A percentile compares a stretch with the other conserved stretches of the same genome.
Conservation (phyloP, 1,140 invertebrate species). For the Eriosoma lanigerum region DNA sequence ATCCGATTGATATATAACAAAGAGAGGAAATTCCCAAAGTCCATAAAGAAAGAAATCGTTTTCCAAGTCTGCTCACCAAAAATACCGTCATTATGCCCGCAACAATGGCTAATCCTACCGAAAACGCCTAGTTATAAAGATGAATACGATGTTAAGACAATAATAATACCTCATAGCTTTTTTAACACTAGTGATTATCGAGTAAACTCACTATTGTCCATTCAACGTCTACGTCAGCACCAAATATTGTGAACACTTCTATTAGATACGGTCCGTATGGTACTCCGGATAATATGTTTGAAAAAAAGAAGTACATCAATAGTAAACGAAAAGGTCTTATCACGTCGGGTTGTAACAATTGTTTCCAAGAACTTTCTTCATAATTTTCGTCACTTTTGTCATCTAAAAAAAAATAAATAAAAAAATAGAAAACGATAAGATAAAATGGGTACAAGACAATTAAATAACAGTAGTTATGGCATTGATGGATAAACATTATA, state of each 20-base stretch:
- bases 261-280: neutral
- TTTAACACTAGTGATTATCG: neutral
- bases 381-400: neutral
- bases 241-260: neutral
- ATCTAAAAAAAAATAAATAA: neutral
- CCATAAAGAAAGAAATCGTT: constrained; percentile 24
- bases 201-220: constrained; percentile 29
- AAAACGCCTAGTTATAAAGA: neutral
- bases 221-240: neutral
- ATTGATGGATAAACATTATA: no score
- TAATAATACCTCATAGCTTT: neutral
- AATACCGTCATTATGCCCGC: constrained; percentile 29
- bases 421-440: neutral
- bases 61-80: constrained; percentile 22
- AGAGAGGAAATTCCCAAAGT: constrained; percentile 13
- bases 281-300: constrained; percentile 27
- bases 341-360: constrained; percentile 19
- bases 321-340: constrained; percentile 24
- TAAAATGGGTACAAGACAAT: no score
- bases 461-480: neutral
- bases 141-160: neutral
- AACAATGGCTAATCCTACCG: neutral
- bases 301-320: constrained; percentile 31
- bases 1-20: constrained; percentile 37
- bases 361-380: neutral